Evolutionary conservation across 2,888 invertebrate genomes (phyloP).

Genomic region (Macaria notata): DNA sequence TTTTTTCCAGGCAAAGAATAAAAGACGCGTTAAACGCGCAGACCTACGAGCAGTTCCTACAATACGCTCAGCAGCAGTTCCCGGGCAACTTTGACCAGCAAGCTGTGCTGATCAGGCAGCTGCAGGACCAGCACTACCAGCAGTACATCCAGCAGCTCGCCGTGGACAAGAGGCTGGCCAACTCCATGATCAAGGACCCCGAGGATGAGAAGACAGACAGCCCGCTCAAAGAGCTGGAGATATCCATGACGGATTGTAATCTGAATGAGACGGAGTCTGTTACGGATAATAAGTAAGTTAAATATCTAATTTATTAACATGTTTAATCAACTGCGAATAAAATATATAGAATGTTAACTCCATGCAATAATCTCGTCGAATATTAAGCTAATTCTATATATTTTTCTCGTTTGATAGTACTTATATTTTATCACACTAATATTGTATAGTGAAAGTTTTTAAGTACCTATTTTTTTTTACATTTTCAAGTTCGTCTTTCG

Average conservation of each 20-base stretch:
- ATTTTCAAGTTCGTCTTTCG: too few species aligned
- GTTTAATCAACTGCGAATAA: too few species aligned
- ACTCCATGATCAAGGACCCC: constrained; percentile 55
- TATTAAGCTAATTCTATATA: too few species aligned
- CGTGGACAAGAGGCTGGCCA: constrained; percentile 68
- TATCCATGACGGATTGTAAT: constrained; percentile 52
- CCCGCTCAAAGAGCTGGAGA: constrained; percentile 42
- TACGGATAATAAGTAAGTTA: constrained; percentile 64
- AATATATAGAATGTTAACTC: too few species aligned
- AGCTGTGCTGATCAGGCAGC: constrained; percentile 94
- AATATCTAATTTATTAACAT: not conserved
- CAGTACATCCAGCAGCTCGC: constrained; percentile 98
- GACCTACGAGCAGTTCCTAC: constrained; percentile 92
- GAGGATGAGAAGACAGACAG: constrained; percentile 42
- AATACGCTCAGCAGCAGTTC: constrained; percentile 97
- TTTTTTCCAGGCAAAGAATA: constrained; percentile 86
- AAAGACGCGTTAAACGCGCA: constrained; percentile 98
- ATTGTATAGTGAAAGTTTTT: too few species aligned
- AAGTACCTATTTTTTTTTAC: too few species aligned
- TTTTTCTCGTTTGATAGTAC: too few species aligned
- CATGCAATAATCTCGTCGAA: too few species aligned
- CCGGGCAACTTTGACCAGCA: constrained; percentile 94
- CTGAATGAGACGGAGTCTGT: constrained; percentile 56
- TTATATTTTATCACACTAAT: too few species aligned
- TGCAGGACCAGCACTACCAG: constrained; percentile 99